Evolutionary conservation across 2,888 invertebrate species (phyloP), one percentile per base, ranked within the genome.

Genomic region (Watsonalla cultraria): DNA sequence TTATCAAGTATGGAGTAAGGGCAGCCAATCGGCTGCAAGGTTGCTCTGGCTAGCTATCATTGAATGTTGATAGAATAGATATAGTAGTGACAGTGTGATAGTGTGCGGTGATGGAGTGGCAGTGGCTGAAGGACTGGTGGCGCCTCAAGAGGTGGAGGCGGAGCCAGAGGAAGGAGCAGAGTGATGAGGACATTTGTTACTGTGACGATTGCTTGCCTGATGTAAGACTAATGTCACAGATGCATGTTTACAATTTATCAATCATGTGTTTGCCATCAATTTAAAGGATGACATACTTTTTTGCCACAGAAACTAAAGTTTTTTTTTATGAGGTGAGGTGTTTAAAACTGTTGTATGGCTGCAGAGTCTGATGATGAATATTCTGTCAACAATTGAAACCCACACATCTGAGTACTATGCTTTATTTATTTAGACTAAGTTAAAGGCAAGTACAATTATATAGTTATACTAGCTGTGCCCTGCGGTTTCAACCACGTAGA

Each of bases 71-170:
- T 70, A 75, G 72, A 37, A 71, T 69, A 79, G 75, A 76, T 77
- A 76, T 70, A 74, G 72, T 68, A 67, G 73, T 77, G 71, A 48
- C 58, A 56, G 53, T 62, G 74, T 60, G 72, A 70, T 76, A 79
- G 73, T 78, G 66, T 59, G 69, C 73, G 66, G 71, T 72, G 74
- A 95, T 95, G 94, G 95, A 95, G 90, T 95, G 95, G 95, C 93
- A 94, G 70, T 95, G 95, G 94, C 88, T 95, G 74, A 95, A 95
- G 84, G 94, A 95, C 84, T 95, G 95, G 95, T 95, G 95, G 95
- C 92, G 95, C 59, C 89, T 95, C 57, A 95, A 94, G 84, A 92
- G 92, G 78, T 93, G 94, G 91, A 92, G 93, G 67, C 92, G 89
- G 77, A 91, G 86, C 72, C 92, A 92, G 76, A 84, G 85, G 68